phyloP scores from a whole-genome alignment of 2,113 vertebrate species.

The Phylloscopus trochiloides region DNA sequence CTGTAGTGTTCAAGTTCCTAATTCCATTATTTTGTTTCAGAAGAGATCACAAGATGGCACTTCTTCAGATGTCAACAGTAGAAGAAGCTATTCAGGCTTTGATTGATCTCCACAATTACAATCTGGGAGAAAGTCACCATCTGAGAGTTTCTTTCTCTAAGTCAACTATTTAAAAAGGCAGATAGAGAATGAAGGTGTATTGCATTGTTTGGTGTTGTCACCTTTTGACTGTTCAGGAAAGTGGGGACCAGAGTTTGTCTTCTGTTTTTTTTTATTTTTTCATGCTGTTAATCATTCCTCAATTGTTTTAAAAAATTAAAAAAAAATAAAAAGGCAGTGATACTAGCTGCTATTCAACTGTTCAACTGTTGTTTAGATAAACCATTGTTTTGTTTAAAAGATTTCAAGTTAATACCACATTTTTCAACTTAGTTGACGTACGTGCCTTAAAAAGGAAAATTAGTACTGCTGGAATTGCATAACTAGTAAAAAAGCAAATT shows the following conservation, averaged over 20 bases:
- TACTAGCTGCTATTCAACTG: conserved; percentile 72
- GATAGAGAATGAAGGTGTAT: conserved; percentile 65
- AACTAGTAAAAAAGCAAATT: conserved; percentile 72
- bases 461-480: conserved; percentile 80
- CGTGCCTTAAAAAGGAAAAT: conserved; percentile 94
- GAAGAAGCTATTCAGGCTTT: conserved; percentile 96
- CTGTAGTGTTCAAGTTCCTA: conserved; percentile 58
- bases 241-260: conserved; percentile 86
- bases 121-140: conserved; percentile 96
- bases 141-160: conserved; percentile 98
- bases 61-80: conserved; percentile 96
- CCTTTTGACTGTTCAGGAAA: conserved; percentile 85
- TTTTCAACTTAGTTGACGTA: conserved; percentile 82
- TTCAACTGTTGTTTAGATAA: conserved; percentile 75
- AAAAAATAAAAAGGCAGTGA: conserved; percentile 44
- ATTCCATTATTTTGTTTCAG: conserved; percentile 73
- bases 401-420: conserved; percentile 71
- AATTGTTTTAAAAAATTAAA: conserved; percentile 63
- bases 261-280: background rate
- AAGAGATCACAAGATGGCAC: conserved; percentile 98
- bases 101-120: conserved; percentile 98
- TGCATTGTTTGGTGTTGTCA: conserved; percentile 78
- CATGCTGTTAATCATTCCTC: conserved; percentile 84
- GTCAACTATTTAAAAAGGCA: conserved; percentile 88
- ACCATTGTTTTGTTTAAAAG: conserved; percentile 76